Base-by-base conservation (phyloP, 2,888 invertebrate genomes). In the Microdon myrmicae region DNA sequence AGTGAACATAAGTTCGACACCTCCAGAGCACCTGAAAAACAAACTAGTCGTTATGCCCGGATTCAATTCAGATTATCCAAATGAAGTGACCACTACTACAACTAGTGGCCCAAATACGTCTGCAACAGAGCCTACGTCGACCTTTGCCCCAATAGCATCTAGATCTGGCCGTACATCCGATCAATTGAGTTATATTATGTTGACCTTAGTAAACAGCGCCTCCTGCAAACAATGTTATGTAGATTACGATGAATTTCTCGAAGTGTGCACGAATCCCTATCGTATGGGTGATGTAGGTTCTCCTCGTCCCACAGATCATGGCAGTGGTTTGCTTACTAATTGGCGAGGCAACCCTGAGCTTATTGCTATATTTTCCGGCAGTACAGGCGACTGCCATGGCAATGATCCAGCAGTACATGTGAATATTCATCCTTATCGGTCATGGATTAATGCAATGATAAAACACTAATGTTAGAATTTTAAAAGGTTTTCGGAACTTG, bases 1-100 rank as follows among this genome's bases (percentile, higher is more conserved):
- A 13, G 22, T 61, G 2, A 1, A 2, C 0, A 23, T 61, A n/a
- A 13, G 14, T 7, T 10, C 26, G 1, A 7, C 14, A n/a, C 13
- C 38, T 5, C 1, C 22, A 4, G 2, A 8, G 2, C 14, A 39
- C 3, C 14, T 19, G 26, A 9, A 23, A 14, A 31, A 32, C 5
- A 48, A 37, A 31, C 20, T 67, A 3, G 60, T 43, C 0, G 67
- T 67, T 2, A 26, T 68, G 43, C 53, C 68, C 17, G 67, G 67
- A 37, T 66, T 66, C 23, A 9, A 45, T 25, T 1, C 10, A 2
- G 5, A 16, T 4, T 25, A 2, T 1, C n/a, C 3, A 2, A 8
- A 5, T 2, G 10, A 19, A 6, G 1, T 7, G 2, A 7, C 23
- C 10, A 3, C 8, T 23, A 9, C 12, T 17, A 7, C 1, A 2